Base-by-base conservation (phyloP, 2,113 vertebrate species). In the Megaceryle torquata region DNA sequence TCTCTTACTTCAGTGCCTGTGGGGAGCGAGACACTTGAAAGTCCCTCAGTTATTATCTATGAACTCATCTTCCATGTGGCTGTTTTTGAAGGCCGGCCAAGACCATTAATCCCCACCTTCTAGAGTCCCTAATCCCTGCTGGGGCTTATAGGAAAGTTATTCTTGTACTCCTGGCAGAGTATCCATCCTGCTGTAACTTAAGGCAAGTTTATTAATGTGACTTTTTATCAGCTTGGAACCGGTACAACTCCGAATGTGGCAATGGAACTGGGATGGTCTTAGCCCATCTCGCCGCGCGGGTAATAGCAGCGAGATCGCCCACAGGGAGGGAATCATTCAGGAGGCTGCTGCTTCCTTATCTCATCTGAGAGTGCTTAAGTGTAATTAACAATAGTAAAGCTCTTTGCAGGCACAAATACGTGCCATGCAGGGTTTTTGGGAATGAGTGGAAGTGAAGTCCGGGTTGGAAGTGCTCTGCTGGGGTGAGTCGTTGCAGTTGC, bases 51-150 rank as follows among this genome's bases (percentile, higher is more conserved):
- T 97, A 82, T 88, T 95, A 83, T 96, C 93, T 90, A 64, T 97
- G 96, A 96, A 94, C 94, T 97, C 96, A 96, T 96, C 95, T 93
- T 94, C 71, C 91, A 88, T 91, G 95, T 83, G 94, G 88, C 90
- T 83, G 41, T 87, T 57, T 90, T 22, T 96, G 96, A 90, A 91
- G 88, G 91, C 95, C 76, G 50, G 91, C 96, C 95, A 96, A 83
- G 76, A 48, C 51, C 79, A 71, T 86, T 96, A 97, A 97, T 96
- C 96, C 94, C 88, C 93, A 90, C 91, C 95, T 97, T 93, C 88
- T 75, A 77, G 75, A 88, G 92, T 83, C 92, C 90, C 79, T 97
- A 86, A 96, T 95, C 91, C 93, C 92, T 94, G 88, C 85, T 70
- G 88, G 90, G 96, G 82, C 3, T 97, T 93, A 96, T 16, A 54